Conservation (phyloP, 2,888 invertebrate genomes). For the Phlogophora meticulosa region DNA sequence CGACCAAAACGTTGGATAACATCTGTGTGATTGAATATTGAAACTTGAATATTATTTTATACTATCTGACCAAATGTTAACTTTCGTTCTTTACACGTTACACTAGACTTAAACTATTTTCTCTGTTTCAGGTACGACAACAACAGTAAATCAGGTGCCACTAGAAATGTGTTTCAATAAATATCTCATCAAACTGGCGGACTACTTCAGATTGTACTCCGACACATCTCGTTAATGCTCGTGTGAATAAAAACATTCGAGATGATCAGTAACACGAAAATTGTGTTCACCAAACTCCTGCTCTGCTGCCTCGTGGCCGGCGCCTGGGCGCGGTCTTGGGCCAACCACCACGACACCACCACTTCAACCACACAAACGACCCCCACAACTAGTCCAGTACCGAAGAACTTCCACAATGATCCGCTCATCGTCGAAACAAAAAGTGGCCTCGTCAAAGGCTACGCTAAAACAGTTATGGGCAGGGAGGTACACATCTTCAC, state of each 20-base stretch:
- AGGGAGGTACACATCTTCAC: constrained; percentile 97
- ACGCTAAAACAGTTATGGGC: constrained; percentile 95
- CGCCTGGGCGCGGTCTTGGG: constrained; percentile 86
- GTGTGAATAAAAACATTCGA: constrained; percentile 67
- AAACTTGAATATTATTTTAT: background rate
- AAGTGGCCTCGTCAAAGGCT: constrained; percentile 95
- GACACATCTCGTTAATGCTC: constrained; percentile 76
- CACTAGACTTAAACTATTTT: constrained; percentile 7
- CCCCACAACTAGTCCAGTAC: constrained; percentile 85
- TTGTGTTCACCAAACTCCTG: constrained; percentile 86
- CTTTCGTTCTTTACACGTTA: background rate
- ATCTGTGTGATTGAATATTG: background rate
- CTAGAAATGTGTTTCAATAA: constrained; percentile 88
- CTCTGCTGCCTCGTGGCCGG: constrained; percentile 80
- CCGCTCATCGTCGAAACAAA: constrained; percentile 96
- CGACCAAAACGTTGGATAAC: background rate
- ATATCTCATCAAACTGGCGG: constrained; percentile 84
- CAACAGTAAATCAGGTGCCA: constrained; percentile 63
- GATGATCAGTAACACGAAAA: constrained; percentile 85
- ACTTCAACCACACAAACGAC: constrained; percentile 89
- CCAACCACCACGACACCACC: constrained; percentile 89
- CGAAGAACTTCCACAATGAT: constrained; percentile 92
- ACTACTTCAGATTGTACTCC: constrained; percentile 83
- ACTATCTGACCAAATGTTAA: background rate
- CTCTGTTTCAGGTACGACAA: constrained; percentile 79